Base-by-base conservation (phyloP, 1,140 invertebrate genomes). In the Heliconius hermathena region DNA sequence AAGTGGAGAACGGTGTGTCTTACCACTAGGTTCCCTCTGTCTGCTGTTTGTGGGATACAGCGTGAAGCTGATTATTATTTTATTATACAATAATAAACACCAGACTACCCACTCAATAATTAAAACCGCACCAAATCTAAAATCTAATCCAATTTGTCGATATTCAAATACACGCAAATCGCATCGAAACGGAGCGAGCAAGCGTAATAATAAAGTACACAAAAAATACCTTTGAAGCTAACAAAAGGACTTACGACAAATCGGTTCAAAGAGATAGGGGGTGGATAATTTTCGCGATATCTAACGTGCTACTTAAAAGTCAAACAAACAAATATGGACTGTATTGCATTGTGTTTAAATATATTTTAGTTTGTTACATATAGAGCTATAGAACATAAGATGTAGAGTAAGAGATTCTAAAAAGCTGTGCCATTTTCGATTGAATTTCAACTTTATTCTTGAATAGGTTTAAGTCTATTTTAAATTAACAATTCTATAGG, bases 211-310 rank as follows among this genome's bases (percentile, higher is more conserved):
- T 90, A 91, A 90, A 85, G 84, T 83, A 77, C 79, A 82, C 82
- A 88, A 88, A 89, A 90, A 89, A 89, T 84, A 88, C 85, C 88
- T 93, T 92, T 92, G 90, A 93, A 83, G 86, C 85, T 82, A 89
- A 93, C 91, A 93, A 93, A 90, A 87, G 83, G 86, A 83, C 82
- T 87, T 83, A 81, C 84, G 86, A 91, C 89, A 91, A 92, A 92
- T 93, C 90, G 88, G 82, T 88, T 91, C 90, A 91, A 91, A 92
- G 87, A 86, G 89, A 91, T 87, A 85, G 84, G 83, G 79, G 85
- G 86, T 85, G 88, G 87, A 91, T 89, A 89, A 93, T 92, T 92
- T 91, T 91, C 88, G 90, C 89, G 85, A 90, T 89, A 90, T 86
- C 83, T 83, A 90, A 88, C 89, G 77, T 81, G 87, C 88, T 90